Percentiles rank a stretch among this genome's conserved stretches.
phyloP scores from a whole-genome alignment of 2,113 vertebrate species.

The Saguinus midas region DNA sequence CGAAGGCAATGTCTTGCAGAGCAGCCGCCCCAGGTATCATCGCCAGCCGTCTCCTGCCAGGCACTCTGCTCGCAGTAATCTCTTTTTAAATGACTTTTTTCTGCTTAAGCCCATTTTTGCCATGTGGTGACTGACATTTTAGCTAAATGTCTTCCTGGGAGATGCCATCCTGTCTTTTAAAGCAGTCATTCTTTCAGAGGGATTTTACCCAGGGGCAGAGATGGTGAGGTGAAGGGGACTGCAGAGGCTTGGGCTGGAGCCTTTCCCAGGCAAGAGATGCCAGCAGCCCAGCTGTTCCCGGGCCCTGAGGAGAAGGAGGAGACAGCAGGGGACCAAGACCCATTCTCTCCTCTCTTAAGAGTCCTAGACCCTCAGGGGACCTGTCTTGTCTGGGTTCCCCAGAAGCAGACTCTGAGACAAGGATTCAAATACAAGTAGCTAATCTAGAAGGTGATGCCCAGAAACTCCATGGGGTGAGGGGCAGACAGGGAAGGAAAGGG shows the following conservation, averaged over 20 bases:
- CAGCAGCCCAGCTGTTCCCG: neutral
- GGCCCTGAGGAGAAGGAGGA: neutral
- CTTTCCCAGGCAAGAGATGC: neutral
- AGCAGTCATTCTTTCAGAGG: neutral
- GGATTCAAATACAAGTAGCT: neutral
- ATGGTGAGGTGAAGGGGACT: neutral
- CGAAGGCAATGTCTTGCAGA: slow-evolving; percentile 34
- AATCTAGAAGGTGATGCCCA: neutral
- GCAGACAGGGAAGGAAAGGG: neutral
- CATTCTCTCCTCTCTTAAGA: neutral
- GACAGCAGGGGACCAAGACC: neutral
- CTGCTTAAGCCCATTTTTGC: neutral
- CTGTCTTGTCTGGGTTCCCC: neutral
- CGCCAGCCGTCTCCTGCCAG: slow-evolving; percentile 48
- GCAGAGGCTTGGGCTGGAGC: neutral
- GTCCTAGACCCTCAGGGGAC: neutral
- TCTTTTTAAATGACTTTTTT: slow-evolving; percentile 48
- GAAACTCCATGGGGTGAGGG: neutral
- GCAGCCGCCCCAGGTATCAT: neutral
- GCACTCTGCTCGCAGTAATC: slow-evolving; percentile 3
- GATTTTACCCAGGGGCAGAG: neutral
- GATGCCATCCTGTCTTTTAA: slow-evolving; percentile 52
- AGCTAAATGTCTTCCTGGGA: slow-evolving; percentile 55
- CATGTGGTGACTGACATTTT: slow-evolving; percentile 62
- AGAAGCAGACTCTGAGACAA: neutral